Base-by-base conservation (phyloP, 2,797 vertebrate species). In the Phalloptychus januarius region DNA sequence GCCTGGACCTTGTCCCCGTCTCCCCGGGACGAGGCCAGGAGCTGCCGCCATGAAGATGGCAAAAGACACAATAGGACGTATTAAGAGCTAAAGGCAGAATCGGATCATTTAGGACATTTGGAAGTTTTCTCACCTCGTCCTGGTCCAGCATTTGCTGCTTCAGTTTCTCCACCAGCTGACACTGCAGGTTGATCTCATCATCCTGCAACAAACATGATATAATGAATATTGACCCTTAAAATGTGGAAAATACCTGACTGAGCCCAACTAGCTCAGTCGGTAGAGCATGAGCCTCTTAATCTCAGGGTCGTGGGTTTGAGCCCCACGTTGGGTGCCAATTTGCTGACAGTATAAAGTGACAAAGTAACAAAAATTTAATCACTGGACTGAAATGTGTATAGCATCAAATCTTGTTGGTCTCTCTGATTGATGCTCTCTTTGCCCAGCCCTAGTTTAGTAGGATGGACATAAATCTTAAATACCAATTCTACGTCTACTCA, bases 121-220 rank as follows among this genome's bases (percentile, higher is more conserved):
- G 40, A 40, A 23, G 36, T 78, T 72, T 69, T 77, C 90, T 94
- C 93, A 99, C 98, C 97, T 99, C 98, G 76, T 99, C 98, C 95
- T 99, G 98, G 83, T 99, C 98, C 93, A 99, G 63, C 97, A 99
- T 99, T 95, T 99, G 98, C 83, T 98, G 97, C 92, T 99, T 99
- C 76, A 99, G 94, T 86, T 97, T 99, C 88, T 99, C 98, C 88
- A 97, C 97, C 95, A 99, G 12, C 92, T 99, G 98, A 93, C 98
- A 99, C 94, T 99, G 98, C 90, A 99, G 97, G 90, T 99, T 99
- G 91, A 99, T 99, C 94, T 99, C 98, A 90, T 99, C 98, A 94
- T 99, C 98, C 98, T 99, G 92, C 77, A 20, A 8, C 12, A 28
- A 79, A 82, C 33, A 81, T 3, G 7, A 45, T 25, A 36, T 70